Base-by-base conservation (phyloP, 23 tunicate species). In the Ciona savignyi region DNA sequence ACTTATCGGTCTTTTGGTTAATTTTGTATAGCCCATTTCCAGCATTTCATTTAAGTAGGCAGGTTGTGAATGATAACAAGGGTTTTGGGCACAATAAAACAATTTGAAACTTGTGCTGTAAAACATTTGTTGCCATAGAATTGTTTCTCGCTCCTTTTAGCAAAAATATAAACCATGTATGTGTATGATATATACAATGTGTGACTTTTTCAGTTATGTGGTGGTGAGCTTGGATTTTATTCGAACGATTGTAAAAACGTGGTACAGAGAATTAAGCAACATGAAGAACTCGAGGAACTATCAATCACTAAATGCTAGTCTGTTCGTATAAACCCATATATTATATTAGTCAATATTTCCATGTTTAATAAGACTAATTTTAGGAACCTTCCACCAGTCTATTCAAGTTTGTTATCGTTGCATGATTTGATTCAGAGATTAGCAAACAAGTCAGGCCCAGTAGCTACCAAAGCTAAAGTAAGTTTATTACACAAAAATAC, bases 381-480 rank as follows among this genome's bases (percentile, higher is more conserved):
- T 63, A 88, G 96, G 84, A 88, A 87, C 32, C 24, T 88, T 29
- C 80, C 96, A 6, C 79, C 67, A 25, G 75, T 88, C 24, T 81
- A 81, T 34, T 1, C 68, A 21, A 68, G 77, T 60, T 49, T 88
- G 75, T 64, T 88, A 23, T 77, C 83, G 32, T 42, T 88, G 87
- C n/a, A 34, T 23, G 87, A 77, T 24, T 35, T 32, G 34, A 61
- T 88, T 33, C 66, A 88, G 33, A 77, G 78, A 23, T 65, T 88
- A 26, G 66, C 78, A 30, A 70, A 29, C 28, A 71, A 79, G 68
- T 60, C 65, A 65, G 87, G 84, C 42, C 77, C 76, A 25, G 68
- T 82, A 33, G 87, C 83, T 28, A 80, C 34, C 19, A 88, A 81
- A 73, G 83, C 96, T 30, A 88, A 88, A 76, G 96, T 82, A 34